Base-by-base conservation (phyloP, 1,140 invertebrate genomes). In the Laupala kohalensis region DNA sequence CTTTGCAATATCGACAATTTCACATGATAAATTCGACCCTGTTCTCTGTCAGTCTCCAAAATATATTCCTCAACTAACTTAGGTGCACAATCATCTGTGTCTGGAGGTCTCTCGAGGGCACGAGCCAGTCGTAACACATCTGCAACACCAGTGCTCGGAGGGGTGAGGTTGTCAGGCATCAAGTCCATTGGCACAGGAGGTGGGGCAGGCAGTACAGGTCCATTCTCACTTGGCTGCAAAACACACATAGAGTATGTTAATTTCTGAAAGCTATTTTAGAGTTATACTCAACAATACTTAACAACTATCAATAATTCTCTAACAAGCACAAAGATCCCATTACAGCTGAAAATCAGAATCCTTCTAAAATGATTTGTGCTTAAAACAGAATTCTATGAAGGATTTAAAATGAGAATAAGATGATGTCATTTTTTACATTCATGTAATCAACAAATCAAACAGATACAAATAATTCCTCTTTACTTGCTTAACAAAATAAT, bases 41-140 rank as follows among this genome's bases (percentile, higher is more conserved):
- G 82, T 75, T 83, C 84, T 74, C 83, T 78, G 75, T 93, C 92
- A 63, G 92, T 91, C 78, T 96, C 93, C 74, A 96, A 82, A 68
- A 92, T 89, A 79, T 94, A 94, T 78, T 96, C 93, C 81, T 96
- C 94, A 69, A 95, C 88, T 64, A 94, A 80, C 77, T 92, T 88
- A 26, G 91, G 90, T 72, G 88, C 86, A 80, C 90, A 93, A 80
- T 95, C 92, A 75, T 83, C 83, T n/a, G 86, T 87, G 67, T 87
- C 84, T 70, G 85, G 81, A 29, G 88, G 88, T 71, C 86, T 82
- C 74, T 92, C 88, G 73, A 90, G 87, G 0, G 86, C 84, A 72
- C 80, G 80, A 4, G 81, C 80, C 74, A 78, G 79, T 30, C 67
- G 27, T 53, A 65, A 29, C 15, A 65, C 70, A 30, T 64, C 63